Conservation (phyloP, 2,888 invertebrate genomes). For the Galeopsomyia nigrocyanea region DNA sequence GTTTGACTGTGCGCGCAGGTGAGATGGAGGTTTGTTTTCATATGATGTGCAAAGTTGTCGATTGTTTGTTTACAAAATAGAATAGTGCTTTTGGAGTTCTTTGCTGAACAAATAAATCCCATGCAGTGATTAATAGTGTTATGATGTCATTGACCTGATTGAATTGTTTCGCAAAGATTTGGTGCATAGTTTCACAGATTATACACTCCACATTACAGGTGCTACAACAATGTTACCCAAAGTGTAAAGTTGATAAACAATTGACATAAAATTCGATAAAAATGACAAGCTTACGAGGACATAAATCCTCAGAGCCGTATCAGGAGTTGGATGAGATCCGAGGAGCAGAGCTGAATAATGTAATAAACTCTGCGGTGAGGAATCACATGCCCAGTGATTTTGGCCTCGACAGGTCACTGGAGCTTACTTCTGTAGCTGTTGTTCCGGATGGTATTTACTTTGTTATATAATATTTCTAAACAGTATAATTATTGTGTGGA, state of each 20-base stretch:
- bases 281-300: slow-evolving; percentile 55
- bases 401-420: slow-evolving; percentile 69
- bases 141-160: too few relatives aligned
- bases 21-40: too few relatives aligned
- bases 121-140: too few relatives aligned
- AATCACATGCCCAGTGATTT: slow-evolving; percentile 51
- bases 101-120: too few relatives aligned
- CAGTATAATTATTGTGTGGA: slow-evolving; percentile 16
- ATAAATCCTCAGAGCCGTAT: slow-evolving; percentile 59
- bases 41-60: too few relatives aligned
- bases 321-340: slow-evolving; percentile 60
- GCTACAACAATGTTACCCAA: too few relatives aligned
- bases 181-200: too few relatives aligned
- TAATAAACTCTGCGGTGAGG: slow-evolving; percentile 46
- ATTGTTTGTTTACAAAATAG: too few relatives aligned
- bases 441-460: slow-evolving; percentile 80
- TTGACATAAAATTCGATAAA: slow-evolving; percentile 14
- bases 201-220: too few relatives aligned
- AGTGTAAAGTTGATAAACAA: too few relatives aligned
- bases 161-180: too few relatives aligned
- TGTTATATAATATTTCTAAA: slow-evolving; percentile 5
- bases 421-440: slow-evolving; percentile 84
- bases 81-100: too few relatives aligned
- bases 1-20: background rate
- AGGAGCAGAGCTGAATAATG: slow-evolving; percentile 59